A percentile compares a stretch with the other conserved stretches of the same genome.
These are phyloP conservation scores for Heterotilapia buettikoferi DNA, from an alignment of 2,113 vertebrate species.

Conservation along the genomic window DNA sequence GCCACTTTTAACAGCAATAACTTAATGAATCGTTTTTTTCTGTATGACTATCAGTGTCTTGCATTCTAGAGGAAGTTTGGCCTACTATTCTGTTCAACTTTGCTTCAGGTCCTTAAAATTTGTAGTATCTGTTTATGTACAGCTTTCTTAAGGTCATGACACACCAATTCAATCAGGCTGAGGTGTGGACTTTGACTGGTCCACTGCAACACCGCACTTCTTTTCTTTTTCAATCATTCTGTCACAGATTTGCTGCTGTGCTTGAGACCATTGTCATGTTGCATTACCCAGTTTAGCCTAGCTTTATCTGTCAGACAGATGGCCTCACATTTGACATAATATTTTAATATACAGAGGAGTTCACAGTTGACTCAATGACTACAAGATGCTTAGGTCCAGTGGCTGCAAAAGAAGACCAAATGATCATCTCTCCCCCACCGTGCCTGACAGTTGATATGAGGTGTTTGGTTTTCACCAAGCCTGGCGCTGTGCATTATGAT, in stretches of 20 bases:
- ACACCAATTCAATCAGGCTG: neutral
- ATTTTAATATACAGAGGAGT: neutral
- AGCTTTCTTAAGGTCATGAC: neutral
- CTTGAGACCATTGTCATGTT: neutral
- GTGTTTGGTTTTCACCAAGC: neutral
- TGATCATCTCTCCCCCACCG: neutral
- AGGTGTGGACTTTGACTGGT: neutral
- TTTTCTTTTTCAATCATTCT: neutral
- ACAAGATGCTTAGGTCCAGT: neutral
- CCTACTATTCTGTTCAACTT: neutral
- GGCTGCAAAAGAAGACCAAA: neutral
- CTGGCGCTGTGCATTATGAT: neutral
- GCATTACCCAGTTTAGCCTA: neutral
- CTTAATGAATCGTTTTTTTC: neutral
- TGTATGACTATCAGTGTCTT: neutral
- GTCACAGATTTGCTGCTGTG: neutral
- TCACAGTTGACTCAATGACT: neutral
- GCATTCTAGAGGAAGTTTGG: neutral
- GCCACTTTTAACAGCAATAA: neutral
- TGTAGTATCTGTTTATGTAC: neutral
- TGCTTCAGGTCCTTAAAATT: neutral
- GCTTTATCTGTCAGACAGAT: neutral
- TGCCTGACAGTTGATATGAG: neutral
- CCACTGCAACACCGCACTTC: neutral
- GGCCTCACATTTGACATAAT: neutral